Evolutionary conservation across 2,888 invertebrate genomes (phyloP), one percentile per base, ranked within the genome.

Genomic region (Ormyrus labotus): DNA sequence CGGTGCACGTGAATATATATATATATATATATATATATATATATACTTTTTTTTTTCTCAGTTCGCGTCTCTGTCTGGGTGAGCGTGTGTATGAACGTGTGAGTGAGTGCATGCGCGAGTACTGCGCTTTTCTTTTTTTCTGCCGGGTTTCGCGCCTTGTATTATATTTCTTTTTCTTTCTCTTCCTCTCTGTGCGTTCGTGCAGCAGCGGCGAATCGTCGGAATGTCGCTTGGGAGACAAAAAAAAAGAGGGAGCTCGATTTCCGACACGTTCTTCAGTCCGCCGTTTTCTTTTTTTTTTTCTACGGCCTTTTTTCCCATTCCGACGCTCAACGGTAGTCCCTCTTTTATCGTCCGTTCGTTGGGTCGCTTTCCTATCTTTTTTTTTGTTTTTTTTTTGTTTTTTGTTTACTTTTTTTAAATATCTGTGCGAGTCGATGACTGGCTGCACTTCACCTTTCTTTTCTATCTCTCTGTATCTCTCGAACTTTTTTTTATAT

Each of bases 141-240:
- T 19, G 19, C 4, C 34, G 34, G 34, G 34, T 34, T 72, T 70
- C 64, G 47, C 67, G 72, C 55, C 58, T 34, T 69, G 65, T 63
- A 75, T 75, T 75, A 34, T 58, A 53, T 61, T 65, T 48, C 45
- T 60, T 78, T 74, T 69, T 65, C 13, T 45, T 74, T 63, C 72
- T 57, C 58, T 34, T 34, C 13, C 53, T 71, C 68, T 64, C 68
- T 80, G 55, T 67, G 57, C 34, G 64, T 5, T 70, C 78, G 58
- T 77, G 50, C 78, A 60, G 47, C 68, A 34, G 71, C 69, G 61
- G 65, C 8, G 58, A 48, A 82, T 78, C 82, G 72, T 78, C 81
- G 82, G 82, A 82, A 80, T 83, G 81, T 83, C 79, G 80, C 60
- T 70, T 9, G 50, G 51, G n/a, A 11, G 53, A 65, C 13, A 73